Evolutionary conservation across 2,888 invertebrate genomes (phyloP).

Genomic region (Drosophila niveifrons): DNA sequence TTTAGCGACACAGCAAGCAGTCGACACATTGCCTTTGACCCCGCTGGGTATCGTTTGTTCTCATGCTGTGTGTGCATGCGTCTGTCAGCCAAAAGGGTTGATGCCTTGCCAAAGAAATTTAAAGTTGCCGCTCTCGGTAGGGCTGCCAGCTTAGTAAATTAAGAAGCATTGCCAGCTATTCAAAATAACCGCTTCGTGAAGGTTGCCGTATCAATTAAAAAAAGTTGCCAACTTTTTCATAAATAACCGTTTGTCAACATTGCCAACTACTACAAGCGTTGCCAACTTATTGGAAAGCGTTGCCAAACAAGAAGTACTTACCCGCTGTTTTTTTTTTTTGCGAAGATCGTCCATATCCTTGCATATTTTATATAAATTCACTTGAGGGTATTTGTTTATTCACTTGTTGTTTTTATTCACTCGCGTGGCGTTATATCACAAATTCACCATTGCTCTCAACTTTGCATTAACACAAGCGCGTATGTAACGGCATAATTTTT

Average conservation of each 20-base stretch:
- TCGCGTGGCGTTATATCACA: no score
- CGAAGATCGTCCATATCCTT: no score
- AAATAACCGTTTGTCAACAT: no score
- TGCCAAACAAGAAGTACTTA: no score
- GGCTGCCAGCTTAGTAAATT: background rate
- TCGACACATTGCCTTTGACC: slow-evolving; percentile 27
- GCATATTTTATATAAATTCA: no score
- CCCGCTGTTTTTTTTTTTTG: no score
- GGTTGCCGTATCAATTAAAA: background rate
- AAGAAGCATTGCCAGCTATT: background rate
- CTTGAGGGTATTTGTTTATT: no score
- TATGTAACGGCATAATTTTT: no score
- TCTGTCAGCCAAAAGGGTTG: slow-evolving; percentile 16
- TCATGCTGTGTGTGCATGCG: slow-evolving; percentile 4
- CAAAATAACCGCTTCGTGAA: background rate
- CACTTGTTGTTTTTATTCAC: no score
- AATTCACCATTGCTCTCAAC: no score
- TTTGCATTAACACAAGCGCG: no score
- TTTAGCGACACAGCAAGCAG: slow-evolving; percentile 29
- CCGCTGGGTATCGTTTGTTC: slow-evolving; percentile 31
- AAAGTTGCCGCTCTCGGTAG: slow-evolving; percentile 26
- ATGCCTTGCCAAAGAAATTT: background rate
- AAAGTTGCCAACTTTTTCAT: background rate
- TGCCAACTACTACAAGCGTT: background rate
- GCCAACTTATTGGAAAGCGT: background rate